Conservation (phyloP, 1,140 invertebrate genomes). For the Cotesia vestalis region DNA sequence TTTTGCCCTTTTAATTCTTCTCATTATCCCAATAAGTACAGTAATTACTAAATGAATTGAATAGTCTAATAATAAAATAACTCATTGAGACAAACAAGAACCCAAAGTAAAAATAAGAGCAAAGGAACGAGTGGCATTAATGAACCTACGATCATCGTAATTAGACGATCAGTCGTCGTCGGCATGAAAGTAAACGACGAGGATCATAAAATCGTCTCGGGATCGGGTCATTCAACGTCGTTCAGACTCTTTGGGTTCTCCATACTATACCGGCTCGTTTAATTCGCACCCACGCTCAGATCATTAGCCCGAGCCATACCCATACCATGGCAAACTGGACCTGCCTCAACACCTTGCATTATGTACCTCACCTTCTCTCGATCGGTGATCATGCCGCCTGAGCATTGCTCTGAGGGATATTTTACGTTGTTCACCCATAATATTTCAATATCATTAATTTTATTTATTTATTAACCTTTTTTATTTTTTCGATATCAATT, state of each 20-base stretch:
- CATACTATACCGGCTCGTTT: constrained; percentile 38
- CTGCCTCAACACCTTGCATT: constrained; percentile 60
- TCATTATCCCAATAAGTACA: no score
- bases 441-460: neutral
- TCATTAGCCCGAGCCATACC: constrained; percentile 53
- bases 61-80: no score
- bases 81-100: no score
- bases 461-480: constrained; percentile 10
- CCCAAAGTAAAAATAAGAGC: no score
- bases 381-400: neutral
- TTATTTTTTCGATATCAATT: constrained; percentile 24
- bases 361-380: constrained; percentile 41
- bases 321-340: constrained; percentile 37
- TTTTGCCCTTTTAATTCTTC: no score
- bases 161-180: neutral
- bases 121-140: no score
- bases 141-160: neutral
- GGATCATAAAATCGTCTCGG: neutral
- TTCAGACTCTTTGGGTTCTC: neutral
- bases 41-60: no score
- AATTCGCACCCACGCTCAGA: constrained; percentile 58
- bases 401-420: constrained; percentile 14
- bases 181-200: neutral
- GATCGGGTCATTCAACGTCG: neutral
- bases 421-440: neutral